Conservation (phyloP, 2,797 vertebrate genomes). For the Syngnathus rostellatus region DNA sequence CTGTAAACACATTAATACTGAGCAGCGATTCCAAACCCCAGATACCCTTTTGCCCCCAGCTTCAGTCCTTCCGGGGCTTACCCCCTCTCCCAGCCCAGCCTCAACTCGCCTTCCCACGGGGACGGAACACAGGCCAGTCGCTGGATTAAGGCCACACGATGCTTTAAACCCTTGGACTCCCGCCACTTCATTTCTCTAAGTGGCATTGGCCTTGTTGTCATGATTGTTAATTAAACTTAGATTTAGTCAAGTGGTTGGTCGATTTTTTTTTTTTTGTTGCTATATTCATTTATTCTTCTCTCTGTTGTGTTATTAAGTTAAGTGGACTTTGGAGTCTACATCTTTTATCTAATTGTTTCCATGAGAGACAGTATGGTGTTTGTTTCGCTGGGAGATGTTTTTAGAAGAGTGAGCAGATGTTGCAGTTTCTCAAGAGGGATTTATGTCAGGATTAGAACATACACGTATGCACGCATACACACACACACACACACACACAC, state of each 20-base stretch:
- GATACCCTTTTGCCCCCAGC: conserved; percentile 20
- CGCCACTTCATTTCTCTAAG: conserved; percentile 64
- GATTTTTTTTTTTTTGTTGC: background rate
- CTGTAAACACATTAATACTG: conserved; percentile 60
- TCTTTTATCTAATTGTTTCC: conserved; percentile 15
- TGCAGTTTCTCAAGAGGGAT: conserved; percentile 55
- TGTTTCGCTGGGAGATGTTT: conserved; percentile 24
- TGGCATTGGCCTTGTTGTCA: conserved; percentile 46
- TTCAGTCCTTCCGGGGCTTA: conserved; percentile 14
- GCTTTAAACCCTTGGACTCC: conserved; percentile 55
- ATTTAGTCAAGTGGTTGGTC: conserved; percentile 57
- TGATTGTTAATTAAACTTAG: conserved; percentile 61
- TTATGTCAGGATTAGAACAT: conserved; percentile 46
- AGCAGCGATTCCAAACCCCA: conserved; percentile 45
- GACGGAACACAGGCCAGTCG: conserved; percentile 43
- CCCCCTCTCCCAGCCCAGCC: conserved; percentile 26
- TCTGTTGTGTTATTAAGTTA: conserved; percentile 6
- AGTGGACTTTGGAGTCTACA: conserved; percentile 13
- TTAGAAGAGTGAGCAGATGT: conserved; percentile 58
- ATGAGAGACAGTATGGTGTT: conserved; percentile 36
- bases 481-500: conserved; percentile 9
- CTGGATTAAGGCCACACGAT: conserved; percentile 65
- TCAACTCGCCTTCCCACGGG: conserved; percentile 44
- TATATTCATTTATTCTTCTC: conserved; percentile 15
- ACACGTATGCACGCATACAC: conserved; percentile 18